Conservation (phyloP, 2,113 vertebrate genomes). For the Colossoma macropomum region DNA sequence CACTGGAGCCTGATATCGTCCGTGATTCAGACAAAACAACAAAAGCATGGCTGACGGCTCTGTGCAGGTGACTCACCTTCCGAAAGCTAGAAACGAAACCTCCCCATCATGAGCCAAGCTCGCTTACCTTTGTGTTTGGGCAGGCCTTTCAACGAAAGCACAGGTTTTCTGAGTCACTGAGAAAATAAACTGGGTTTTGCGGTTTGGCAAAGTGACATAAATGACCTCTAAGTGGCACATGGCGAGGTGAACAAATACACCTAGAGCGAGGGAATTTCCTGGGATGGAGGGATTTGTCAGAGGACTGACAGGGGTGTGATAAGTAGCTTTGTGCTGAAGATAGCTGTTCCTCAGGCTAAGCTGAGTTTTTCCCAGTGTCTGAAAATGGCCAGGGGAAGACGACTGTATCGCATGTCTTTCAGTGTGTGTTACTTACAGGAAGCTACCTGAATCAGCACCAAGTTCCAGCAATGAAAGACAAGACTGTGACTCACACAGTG, state of each 20-base stretch:
- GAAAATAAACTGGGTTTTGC: slow-evolving; percentile 4
- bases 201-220: slow-evolving; percentile 10
- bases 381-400: slow-evolving; percentile 12
- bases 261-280: slow-evolving; percentile 37
- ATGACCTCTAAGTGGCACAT: slow-evolving; percentile 4
- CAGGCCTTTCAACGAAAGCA: slow-evolving; percentile 18
- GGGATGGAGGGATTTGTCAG: slow-evolving; percentile 56
- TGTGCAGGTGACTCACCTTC: slow-evolving; percentile 23
- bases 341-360: slow-evolving; percentile 51
- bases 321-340: slow-evolving; percentile 50
- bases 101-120: neutral
- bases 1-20: neutral
- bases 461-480: slow-evolving; percentile 26
- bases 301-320: slow-evolving; percentile 58
- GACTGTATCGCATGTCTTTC: neutral
- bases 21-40: slow-evolving; percentile 46
- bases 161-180: slow-evolving; percentile 39
- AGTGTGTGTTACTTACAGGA: slow-evolving; percentile 3
- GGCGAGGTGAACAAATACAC: neutral
- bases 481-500: neutral
- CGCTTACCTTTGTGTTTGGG: slow-evolving; percentile 17
- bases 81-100: slow-evolving; percentile 27
- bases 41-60: slow-evolving; percentile 18
- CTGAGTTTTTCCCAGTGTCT: slow-evolving; percentile 13
- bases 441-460: slow-evolving; percentile 4